Percentiles rank a stretch among this genome's conserved stretches.
Conservation (phyloP, 2,888 invertebrate species). For the Falcaria lacertinaria region DNA sequence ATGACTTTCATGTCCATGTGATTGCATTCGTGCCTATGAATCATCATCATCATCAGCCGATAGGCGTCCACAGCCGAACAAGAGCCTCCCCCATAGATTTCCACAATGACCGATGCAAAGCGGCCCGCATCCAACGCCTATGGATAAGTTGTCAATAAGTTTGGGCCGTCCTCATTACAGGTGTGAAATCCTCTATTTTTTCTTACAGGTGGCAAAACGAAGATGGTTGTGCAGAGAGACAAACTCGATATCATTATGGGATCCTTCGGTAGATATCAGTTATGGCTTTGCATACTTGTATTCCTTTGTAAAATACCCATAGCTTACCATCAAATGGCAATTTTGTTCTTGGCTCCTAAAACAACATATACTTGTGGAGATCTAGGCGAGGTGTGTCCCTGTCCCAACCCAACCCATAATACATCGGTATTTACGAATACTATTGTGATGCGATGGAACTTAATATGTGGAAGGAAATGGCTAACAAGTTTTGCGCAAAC, state of each 20-base stretch:
- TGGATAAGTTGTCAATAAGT: too few species aligned
- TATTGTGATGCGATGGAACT: conserved; percentile 86
- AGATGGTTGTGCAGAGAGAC: background rate
- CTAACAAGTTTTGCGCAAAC: conserved; percentile 85
- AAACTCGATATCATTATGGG: conserved; percentile 21
- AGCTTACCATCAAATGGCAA: conserved; percentile 54
- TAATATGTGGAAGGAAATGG: conserved; percentile 84
- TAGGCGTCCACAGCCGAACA: too few species aligned
- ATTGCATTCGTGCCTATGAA: too few species aligned
- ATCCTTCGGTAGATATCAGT: conserved; percentile 47
- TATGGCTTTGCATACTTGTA: conserved; percentile 38
- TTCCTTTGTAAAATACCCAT: conserved; percentile 46
- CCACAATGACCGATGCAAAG: too few species aligned
- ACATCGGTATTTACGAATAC: conserved; percentile 83
- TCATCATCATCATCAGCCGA: too few species aligned
- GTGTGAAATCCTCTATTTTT: too few species aligned
- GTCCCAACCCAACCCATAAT: conserved; percentile 80
- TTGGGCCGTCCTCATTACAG: too few species aligned
- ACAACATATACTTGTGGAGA: conserved; percentile 28
- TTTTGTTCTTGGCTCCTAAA: conserved; percentile 51
- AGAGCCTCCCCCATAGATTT: too few species aligned
- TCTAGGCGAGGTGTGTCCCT: conserved; percentile 69
- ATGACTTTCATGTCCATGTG: too few species aligned
- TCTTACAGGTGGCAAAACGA: background rate
- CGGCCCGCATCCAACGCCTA: too few species aligned